Evolutionary conservation across 2,797 vertebrate genomes (phyloP), one percentile per base, ranked within the genome.

Genomic region (Gymnocypris eckloni): DNA sequence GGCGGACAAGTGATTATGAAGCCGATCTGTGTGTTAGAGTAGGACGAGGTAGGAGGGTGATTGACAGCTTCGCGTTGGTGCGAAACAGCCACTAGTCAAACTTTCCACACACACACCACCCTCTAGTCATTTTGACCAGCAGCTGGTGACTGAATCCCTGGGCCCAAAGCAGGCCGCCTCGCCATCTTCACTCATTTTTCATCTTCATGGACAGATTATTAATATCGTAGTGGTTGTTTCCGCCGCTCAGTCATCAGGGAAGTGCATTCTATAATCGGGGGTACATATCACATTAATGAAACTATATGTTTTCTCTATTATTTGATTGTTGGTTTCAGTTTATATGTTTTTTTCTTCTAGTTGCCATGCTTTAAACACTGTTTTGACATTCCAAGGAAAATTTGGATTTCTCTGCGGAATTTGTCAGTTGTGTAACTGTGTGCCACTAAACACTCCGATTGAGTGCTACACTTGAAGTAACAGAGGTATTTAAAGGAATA

Each of bases 141-240:
- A 84, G 66, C 79, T 84, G 71, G 75, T 52, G 70, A 73, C 52
- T 56, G 22, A 39, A 64, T 41, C 79, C 75, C 66, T 61, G 76
- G 37, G 37, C 37, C 54, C 10, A 43, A 54, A 69, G 82, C 18
- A 7, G 41, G 39, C 5, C 20, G 79, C 81, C 88, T 77, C 84
- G 79, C 39, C 82, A 86, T 79, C 88, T 89, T 90, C 88, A 89
- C 90, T 86, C 69, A 67, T 78, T 83, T 89, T 89, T 88, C 87
- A 90, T 92, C 83, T 72, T 77, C 83, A 81, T 83, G 87, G 70
- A 90, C 88, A 86, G 81, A 92, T 90, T 91, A 91, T 90, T 90
- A 91, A 92, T 89, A 88, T 81, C 80, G 87, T 86, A 80, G 73
- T 75, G 52, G 56, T 66, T 66, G 18, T 76, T 48, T 66, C 37